These are phyloP conservation scores for Ecliptopera silaceata DNA, from an alignment of 2,888 invertebrate species.

Conservation along the genomic window DNA sequence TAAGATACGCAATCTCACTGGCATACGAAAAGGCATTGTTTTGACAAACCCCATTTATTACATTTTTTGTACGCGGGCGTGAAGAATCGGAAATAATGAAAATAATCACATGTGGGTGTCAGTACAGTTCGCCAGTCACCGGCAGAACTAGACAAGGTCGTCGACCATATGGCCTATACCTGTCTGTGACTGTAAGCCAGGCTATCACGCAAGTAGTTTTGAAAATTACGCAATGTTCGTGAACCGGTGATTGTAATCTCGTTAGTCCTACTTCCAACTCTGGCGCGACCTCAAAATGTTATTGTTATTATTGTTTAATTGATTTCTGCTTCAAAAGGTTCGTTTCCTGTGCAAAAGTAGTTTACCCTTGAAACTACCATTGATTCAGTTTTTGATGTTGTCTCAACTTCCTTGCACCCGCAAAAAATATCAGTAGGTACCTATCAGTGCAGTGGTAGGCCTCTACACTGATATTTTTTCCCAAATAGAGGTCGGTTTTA, in stretches of 20 bases:
- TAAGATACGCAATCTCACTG: constrained; percentile 43
- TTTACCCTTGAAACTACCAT: constrained; percentile 48
- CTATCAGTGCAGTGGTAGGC: too few relatives aligned
- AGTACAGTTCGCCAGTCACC: constrained; percentile 61
- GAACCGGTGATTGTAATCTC: constrained; percentile 38
- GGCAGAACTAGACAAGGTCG: constrained; percentile 61
- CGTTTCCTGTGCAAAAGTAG: constrained; percentile 52
- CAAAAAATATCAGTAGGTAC: too few relatives aligned
- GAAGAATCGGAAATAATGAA: constrained; percentile 58
- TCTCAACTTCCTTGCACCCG: constrained; percentile 49
- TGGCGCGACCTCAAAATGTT: constrained; percentile 39
- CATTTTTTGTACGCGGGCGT: constrained; percentile 35
- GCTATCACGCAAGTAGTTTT: constrained; percentile 44
- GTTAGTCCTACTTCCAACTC: constrained; percentile 38
- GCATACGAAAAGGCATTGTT: constrained; percentile 34
- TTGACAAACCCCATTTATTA: constrained; percentile 32
- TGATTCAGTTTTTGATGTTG: constrained; percentile 30
- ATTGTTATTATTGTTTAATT: constrained; percentile 30
- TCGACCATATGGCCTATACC: constrained; percentile 72
- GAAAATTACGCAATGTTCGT: constrained; percentile 48
- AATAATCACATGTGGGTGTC: constrained; percentile 58
- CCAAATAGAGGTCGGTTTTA: constrained; percentile 33
- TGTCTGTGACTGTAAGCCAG: constrained; percentile 45
- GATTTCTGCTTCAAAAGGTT: constrained; percentile 28
- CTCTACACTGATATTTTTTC: too few relatives aligned